Evolutionary conservation across 2,113 vertebrate species (phyloP).

Genomic region (Halcyon malimbica): DNA sequence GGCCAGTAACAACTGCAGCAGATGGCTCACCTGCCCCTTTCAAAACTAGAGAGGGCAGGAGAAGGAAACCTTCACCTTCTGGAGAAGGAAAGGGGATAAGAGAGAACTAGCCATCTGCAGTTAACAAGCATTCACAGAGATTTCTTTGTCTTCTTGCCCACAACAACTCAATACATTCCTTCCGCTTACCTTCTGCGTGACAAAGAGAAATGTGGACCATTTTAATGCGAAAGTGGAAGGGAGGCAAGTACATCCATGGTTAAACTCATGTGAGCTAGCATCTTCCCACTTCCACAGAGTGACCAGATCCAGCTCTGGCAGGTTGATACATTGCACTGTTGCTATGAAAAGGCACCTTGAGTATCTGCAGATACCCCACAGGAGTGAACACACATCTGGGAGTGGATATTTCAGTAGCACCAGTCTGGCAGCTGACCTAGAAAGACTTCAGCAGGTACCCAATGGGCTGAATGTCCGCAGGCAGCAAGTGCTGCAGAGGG

Average conservation of each 20-base stretch:
- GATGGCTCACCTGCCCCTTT: neutral
- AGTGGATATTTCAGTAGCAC: neutral
- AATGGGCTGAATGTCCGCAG: rapidly evolving
- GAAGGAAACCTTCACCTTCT: neutral
- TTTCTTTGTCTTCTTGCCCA: neutral
- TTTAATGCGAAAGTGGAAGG: neutral
- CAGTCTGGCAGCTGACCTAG: neutral
- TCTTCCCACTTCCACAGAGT: neutral
- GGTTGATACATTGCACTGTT: neutral
- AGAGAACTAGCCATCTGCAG: neutral
- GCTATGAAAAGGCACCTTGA: neutral
- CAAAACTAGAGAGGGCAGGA: neutral
- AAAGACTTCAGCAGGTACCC: neutral
- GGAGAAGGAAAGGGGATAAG: neutral
- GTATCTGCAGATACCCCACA: neutral
- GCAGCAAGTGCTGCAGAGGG: neutral
- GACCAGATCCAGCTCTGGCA: neutral
- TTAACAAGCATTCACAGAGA: neutral
- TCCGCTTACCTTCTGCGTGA: neutral
- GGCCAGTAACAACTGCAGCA: neutral
- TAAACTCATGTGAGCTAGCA: no score
- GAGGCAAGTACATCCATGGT: neutral
- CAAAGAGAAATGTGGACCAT: neutral
- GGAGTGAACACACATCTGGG: neutral
- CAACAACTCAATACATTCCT: neutral